Conservation (phyloP, 2,113 vertebrate genomes). For the Oreamnos americanus region DNA sequence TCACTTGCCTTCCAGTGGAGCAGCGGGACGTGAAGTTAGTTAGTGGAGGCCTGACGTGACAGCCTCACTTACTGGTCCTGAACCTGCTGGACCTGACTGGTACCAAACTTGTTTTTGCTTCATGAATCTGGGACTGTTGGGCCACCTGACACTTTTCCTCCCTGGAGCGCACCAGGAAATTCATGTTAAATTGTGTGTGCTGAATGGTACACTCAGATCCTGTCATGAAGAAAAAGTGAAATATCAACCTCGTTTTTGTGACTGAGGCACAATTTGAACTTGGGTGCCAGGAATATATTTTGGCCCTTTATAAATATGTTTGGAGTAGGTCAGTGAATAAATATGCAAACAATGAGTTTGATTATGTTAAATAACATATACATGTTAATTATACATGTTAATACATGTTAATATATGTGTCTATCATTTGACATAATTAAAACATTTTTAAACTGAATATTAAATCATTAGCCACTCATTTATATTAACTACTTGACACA, state of each 20-base stretch:
- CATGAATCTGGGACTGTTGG: background rate
- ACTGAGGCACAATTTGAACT: background rate
- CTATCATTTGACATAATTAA: background rate
- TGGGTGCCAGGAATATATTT: background rate
- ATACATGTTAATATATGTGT: background rate
- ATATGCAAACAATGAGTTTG: background rate
- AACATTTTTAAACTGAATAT: background rate
- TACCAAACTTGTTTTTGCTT: background rate
- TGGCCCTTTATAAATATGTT: background rate
- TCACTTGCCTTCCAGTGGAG: background rate
- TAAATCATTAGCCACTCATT: background rate
- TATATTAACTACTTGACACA: background rate
- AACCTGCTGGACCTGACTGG: background rate
- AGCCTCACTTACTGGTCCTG: background rate
- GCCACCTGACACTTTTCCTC: background rate
- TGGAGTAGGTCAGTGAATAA: background rate
- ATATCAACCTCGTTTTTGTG: background rate
- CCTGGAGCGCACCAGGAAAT: background rate
- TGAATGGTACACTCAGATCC: background rate
- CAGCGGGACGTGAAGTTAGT: background rate
- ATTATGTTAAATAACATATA: background rate
- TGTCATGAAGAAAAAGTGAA: background rate
- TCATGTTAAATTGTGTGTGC: background rate
- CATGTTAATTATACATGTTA: background rate
- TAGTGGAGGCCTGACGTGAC: background rate